A percentile compares a stretch with the other conserved stretches of the same genome.
phyloP scores from a whole-genome alignment of 2,113 vertebrate genomes.

The Corvus cornix region DNA sequence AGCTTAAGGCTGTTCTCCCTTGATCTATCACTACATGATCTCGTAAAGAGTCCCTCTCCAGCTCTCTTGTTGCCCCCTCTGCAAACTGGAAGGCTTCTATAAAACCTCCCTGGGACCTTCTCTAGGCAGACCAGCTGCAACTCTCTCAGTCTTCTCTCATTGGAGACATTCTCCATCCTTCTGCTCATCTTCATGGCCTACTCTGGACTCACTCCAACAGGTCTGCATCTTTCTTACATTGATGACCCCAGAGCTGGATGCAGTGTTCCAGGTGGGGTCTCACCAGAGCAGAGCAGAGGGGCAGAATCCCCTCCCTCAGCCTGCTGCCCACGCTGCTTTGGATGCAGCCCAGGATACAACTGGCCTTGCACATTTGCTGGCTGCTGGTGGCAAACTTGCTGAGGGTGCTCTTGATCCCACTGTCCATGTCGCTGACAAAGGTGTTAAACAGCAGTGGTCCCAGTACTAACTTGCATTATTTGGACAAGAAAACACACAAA shows the following conservation, averaged over 20 bases:
- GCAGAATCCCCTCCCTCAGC: neutral
- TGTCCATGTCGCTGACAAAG: neutral
- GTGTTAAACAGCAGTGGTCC: neutral
- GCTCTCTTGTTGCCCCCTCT: neutral
- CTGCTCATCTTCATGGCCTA: neutral
- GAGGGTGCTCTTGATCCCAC: neutral
- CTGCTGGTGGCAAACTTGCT: fast-evolving
- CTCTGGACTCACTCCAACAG: neutral
- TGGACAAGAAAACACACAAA: neutral
- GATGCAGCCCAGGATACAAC: neutral
- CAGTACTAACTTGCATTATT: neutral
- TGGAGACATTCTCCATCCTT: neutral
- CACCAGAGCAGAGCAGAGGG: neutral
- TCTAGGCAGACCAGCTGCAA: neutral
- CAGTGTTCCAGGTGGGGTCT: neutral
- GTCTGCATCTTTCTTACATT: neutral
- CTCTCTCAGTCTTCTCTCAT: neutral
- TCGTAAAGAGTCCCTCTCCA: neutral
- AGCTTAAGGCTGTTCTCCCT: neutral
- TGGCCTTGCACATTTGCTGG: neutral
- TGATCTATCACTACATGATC: neutral
- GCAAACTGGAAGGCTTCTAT: fast-evolving
- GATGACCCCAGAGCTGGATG: neutral
- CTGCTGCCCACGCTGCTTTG: neutral
- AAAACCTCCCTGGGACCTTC: neutral